Evolutionary conservation across 2,797 vertebrate species (phyloP), one percentile per base, ranked within the genome.

Genomic region (Notoglanidium macrostoma): DNA sequence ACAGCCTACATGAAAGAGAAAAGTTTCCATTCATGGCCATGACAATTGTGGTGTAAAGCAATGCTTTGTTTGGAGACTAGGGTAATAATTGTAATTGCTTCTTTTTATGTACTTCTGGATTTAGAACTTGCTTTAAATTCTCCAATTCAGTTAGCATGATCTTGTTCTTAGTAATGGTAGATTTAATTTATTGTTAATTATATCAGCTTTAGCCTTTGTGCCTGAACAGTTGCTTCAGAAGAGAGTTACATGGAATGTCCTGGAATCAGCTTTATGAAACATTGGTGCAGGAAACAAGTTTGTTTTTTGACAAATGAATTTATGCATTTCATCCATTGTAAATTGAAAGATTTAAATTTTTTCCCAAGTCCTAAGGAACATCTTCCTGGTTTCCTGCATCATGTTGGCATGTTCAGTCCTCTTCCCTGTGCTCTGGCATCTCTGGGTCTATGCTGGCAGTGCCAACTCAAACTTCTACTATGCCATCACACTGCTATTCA

Each of bases 401-500:
- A 94, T 99, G 86, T 91, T 99, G 74, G 95, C 97, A 83, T 99
- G 97, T 70, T 98, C 98, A 0, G 94, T 98, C 72, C 97, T 99
- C 32, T 99, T 99, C 87, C 98, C 98, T 0, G 98, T 99, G 7
- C 96, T 99, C 74, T 99, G 98, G 98, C 98, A 99, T 92, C 97
- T 99, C 2, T 99, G 98, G 98, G 98, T 99, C 95, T 99, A 98
- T 9, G 96, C 98, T 3, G 98, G 98, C 93, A 99, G 98, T 90
- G 98, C 98, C 94, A 99, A 99, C 95, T 99, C 98, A 88, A 99
- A 99, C 93, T 99, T 99, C 96, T 99, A 97, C 94, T 99, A 99
- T 49, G 98, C 98, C 95, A 99, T 99, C 92, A 99, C 98, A 0
- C 92, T 99, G 92, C 97, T 98, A 74, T 99, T 99, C 94, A 99